A percentile compares a stretch with the other conserved stretches of the same genome.
These are phyloP conservation scores for Sarotherodon lohbergeri DNA, from an alignment of 2,113 vertebrate genomes.

Conservation along the genomic window DNA sequence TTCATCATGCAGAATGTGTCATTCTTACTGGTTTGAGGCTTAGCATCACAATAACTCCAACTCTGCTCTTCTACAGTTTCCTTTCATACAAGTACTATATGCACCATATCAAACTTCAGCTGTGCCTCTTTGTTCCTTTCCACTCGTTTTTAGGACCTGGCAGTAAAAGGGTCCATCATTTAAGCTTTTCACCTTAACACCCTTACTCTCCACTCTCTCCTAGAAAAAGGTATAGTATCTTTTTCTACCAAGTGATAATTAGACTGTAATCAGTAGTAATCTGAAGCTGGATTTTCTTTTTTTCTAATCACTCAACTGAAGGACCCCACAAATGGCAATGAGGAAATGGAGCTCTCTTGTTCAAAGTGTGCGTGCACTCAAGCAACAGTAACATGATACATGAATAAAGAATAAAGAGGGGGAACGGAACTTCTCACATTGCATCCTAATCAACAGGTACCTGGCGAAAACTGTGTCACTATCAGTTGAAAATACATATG, in stretches of 20 bases:
- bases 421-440: neutral
- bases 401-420: neutral
- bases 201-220: neutral
- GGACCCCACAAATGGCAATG: neutral
- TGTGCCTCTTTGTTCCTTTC: neutral
- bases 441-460: neutral
- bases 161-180: neutral
- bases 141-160: neutral
- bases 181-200: neutral
- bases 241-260: constrained; percentile 3
- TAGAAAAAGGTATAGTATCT: neutral
- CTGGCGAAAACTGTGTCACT: neutral
- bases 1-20: constrained; percentile 34
- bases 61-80: neutral
- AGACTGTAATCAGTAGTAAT: neutral
- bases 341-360: neutral
- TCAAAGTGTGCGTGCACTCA: neutral
- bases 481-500: neutral
- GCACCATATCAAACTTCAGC: neutral
- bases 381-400: neutral
- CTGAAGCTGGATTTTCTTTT: neutral
- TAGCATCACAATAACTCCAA: constrained; percentile 13
- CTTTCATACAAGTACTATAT: neutral
- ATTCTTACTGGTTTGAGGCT: constrained; percentile 21
- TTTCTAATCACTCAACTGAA: neutral